These are phyloP conservation scores for Pseudococcus jackbeardsleyi DNA, from an alignment of 2,888 invertebrate species.

Conservation along the genomic window DNA sequence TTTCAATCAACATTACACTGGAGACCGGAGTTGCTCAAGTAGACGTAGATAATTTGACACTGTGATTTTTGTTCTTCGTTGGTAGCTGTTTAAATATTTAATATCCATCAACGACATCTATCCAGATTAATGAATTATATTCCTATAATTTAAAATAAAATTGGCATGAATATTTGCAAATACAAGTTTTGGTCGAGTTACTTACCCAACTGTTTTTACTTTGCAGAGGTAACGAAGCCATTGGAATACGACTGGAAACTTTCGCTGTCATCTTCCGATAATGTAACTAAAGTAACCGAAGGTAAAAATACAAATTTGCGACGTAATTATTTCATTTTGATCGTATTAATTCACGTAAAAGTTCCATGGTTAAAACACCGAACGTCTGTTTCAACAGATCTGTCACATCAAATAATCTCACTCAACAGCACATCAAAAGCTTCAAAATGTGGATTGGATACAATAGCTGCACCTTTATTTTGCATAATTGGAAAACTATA, in stretches of 20 bases:
- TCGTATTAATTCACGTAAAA: no score
- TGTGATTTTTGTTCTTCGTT: background rate
- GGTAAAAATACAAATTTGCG: background rate
- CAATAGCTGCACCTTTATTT: slow-evolving; percentile 31
- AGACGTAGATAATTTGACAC: background rate
- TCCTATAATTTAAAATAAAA: no score
- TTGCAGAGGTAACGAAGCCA: slow-evolving; percentile 47
- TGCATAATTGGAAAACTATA: slow-evolving; percentile 27
- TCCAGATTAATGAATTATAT: no score
- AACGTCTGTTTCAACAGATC: background rate
- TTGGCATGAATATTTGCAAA: no score
- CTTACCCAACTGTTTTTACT: background rate
- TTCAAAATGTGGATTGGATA: slow-evolving; percentile 12
- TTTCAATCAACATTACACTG: background rate
- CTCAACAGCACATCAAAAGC: slow-evolving; percentile 58
- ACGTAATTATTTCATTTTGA: background rate
- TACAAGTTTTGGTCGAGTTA: background rate
- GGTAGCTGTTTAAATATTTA: no score
- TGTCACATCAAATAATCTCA: background rate
- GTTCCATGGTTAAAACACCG: no score
- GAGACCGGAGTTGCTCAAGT: background rate
- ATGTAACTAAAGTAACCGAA: background rate
- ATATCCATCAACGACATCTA: no score
- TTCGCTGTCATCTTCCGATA: background rate
- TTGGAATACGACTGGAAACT: slow-evolving; percentile 51